These are phyloP conservation scores for Scaptomyza reducta DNA, from an alignment of 2,888 invertebrate species.

Conservation along the genomic window DNA sequence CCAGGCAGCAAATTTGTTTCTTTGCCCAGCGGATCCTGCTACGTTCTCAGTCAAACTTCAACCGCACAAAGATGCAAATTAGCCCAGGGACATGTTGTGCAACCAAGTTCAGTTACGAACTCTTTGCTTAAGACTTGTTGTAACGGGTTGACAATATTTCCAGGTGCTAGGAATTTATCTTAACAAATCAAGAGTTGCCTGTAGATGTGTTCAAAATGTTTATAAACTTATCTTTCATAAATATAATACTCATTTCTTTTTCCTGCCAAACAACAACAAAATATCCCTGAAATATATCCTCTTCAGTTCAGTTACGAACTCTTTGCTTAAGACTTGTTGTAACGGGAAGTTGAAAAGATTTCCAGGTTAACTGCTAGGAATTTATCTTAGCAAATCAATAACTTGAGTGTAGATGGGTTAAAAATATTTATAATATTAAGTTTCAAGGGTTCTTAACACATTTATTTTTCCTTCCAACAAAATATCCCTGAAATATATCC, in stretches of 20 bases:
- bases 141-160: neutral
- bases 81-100: slow-evolving; percentile 23
- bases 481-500: neutral
- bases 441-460: too few relatives aligned
- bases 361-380: too few relatives aligned
- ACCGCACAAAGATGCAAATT: slow-evolving; percentile 42
- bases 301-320: neutral
- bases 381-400: too few relatives aligned
- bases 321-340: neutral
- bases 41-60: slow-evolving; percentile 10
- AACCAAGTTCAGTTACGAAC: slow-evolving; percentile 13
- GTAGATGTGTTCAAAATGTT: too few relatives aligned
- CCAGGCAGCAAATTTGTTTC: slow-evolving; percentile 71
- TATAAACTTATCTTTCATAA: too few relatives aligned
- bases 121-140: neutral
- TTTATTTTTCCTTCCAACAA: too few relatives aligned
- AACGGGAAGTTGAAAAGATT: neutral
- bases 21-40: slow-evolving; percentile 3
- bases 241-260: too few relatives aligned
- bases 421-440: too few relatives aligned
- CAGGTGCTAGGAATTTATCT: too few relatives aligned
- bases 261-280: too few relatives aligned
- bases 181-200: too few relatives aligned
- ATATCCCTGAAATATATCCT: neutral
- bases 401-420: too few relatives aligned